Evolutionary conservation across 2,113 vertebrate genomes (phyloP), one percentile per base, ranked within the genome.

Genomic region (Ceratotherium simum): DNA sequence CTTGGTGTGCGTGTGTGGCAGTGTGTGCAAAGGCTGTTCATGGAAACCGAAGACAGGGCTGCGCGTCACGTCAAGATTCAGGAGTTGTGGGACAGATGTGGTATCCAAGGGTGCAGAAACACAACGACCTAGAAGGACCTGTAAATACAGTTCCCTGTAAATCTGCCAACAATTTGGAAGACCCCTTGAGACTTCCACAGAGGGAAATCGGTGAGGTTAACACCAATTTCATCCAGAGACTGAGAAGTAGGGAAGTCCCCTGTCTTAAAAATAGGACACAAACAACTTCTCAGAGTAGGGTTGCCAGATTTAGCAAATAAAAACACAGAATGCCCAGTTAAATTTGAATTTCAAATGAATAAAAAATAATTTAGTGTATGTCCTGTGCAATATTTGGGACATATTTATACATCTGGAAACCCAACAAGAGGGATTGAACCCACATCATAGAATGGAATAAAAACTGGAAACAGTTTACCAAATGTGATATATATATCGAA

Each of bases 301-400:
- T 78, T 95, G 67, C n/a, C 78, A 94, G 23, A 84, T 42, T 75
- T 39, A 62, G 79, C 29, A 92, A 84, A 85, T 70, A 21, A 94
- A 87, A 95, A 58, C 11, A 78, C 1, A 91, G 56, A 65, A 88
- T 31, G 9, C 3, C 20, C 46, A 54, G 20, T 73, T 84, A 33
- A 65, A 65, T 60, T n/a, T 72, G 54, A 95, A 93, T 36, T 72
- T 72, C 69, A 84, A 36, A 48, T 23, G 51, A 64, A 69, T 27
- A 5, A 10, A 39, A 75, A 91, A 36, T n/a, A 54, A 54, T 14
- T 54, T 78, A 48, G n/a, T n/a, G 6, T 69, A 92, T 64, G 16
- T 36, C 54, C 9, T 48, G 5, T 86, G 58, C 36, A 75, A 17
- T 92, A 90, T 23, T 65, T 62, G 31, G 27, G 14, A 42, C 12